Conservation (phyloP, 2,888 invertebrate genomes). For the Tipula confusa region DNA sequence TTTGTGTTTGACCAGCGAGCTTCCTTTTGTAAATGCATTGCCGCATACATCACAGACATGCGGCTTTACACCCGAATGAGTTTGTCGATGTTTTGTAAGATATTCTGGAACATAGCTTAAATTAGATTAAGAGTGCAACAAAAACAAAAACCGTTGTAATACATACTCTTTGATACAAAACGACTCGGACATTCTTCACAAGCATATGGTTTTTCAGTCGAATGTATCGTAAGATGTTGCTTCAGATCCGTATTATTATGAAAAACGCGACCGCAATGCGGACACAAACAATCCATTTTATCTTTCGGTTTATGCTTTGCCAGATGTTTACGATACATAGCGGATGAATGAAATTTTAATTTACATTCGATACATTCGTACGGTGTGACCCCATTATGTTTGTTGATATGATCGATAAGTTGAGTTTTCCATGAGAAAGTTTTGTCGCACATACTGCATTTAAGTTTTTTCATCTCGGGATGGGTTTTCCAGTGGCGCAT, state of each 20-base stretch:
- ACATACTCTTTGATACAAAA: not conserved
- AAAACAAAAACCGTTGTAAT: not conserved
- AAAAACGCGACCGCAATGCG: not conserved
- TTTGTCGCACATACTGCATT: not conserved
- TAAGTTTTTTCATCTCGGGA: not conserved
- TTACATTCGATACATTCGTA: not conserved
- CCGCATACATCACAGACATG: slow-evolving; percentile 4
- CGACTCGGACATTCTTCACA: not conserved
- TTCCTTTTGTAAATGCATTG: not conserved
- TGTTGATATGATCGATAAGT: not conserved
- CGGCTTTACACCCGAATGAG: not conserved
- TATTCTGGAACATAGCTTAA: not conserved
- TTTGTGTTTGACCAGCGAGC: not conserved
- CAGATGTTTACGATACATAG: not conserved
- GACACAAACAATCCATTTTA: not conserved
- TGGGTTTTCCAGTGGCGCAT: not conserved
- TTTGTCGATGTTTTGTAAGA: not conserved
- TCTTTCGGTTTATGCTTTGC: not conserved
- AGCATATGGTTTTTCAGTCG: not conserved
- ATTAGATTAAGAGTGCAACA: not conserved
- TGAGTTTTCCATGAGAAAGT: not conserved
- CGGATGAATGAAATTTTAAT: not conserved
- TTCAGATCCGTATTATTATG: not conserved
- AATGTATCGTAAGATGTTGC: not conserved
- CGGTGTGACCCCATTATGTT: not conserved